Evolutionary conservation across 2,888 invertebrate species (phyloP).

Genomic region (Bellardia pandia): DNA sequence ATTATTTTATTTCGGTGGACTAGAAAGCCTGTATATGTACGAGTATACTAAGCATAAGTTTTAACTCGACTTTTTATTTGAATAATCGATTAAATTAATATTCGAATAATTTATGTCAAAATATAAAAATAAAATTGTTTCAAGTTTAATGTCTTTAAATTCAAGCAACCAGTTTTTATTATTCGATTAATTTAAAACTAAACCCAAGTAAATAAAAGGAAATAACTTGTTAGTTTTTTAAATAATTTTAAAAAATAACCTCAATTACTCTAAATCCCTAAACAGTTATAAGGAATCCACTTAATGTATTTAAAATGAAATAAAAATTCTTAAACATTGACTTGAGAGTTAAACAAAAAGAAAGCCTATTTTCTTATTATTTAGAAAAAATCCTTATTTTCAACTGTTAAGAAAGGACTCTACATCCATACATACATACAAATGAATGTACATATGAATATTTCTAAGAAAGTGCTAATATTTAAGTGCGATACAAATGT

Average conservation of each 20-base stretch:
- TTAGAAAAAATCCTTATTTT: constrained; percentile 9
- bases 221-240: constrained; percentile 11
- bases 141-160: no score
- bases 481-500: constrained; percentile 33
- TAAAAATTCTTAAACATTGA: constrained; percentile 12
- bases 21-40: no score
- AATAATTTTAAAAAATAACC: constrained; percentile 3
- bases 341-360: background rate
- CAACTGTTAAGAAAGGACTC: background rate
- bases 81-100: no score
- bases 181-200: no score
- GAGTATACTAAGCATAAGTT: no score
- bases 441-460: background rate
- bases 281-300: constrained; percentile 18
- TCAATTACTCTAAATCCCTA: constrained; percentile 23
- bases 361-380: constrained; percentile 9
- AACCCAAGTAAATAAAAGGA: no score
- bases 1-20: no score
- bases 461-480: background rate
- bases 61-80: no score
- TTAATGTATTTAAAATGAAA: constrained; percentile 23
- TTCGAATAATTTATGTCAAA: no score
- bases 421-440: background rate
- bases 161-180: no score
- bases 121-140: no score